Evolutionary conservation across 2,888 invertebrate genomes (phyloP).

Genomic region (Metacarcinus magister): DNA sequence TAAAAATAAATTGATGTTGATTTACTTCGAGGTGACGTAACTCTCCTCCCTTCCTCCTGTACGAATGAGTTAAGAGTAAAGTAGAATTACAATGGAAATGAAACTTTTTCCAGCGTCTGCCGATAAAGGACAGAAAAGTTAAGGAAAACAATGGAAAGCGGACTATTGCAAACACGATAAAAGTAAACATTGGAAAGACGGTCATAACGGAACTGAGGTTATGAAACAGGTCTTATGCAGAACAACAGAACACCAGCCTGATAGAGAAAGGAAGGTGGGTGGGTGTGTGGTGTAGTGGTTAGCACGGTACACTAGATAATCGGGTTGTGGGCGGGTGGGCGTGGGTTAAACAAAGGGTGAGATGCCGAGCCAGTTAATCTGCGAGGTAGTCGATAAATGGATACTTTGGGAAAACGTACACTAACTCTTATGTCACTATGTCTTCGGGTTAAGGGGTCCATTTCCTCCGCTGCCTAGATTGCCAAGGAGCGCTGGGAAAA

Average conservation of each 20-base stretch:
- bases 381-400: too few species aligned
- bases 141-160: not conserved
- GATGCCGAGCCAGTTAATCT: too few species aligned
- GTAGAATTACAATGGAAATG: not conserved
- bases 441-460: too few species aligned
- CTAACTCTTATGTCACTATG: too few species aligned
- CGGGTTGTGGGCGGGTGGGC: too few species aligned
- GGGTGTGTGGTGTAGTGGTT: too few species aligned
- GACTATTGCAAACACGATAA: not conserved
- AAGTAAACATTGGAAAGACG: not conserved
- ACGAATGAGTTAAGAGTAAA: not conserved
- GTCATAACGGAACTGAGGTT: not conserved
- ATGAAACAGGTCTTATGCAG: not conserved
- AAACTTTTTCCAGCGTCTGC: not conserved
- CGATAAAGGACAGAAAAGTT: not conserved
- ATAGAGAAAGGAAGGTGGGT: not conserved
- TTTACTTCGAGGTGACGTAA: not conserved
- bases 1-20: not conserved
- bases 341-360: too few species aligned
- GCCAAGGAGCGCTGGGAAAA: too few species aligned
- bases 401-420: too few species aligned
- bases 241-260: not conserved
- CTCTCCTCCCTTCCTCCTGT: not conserved
- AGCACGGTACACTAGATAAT: too few species aligned
- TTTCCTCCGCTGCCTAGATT: too few species aligned